These are phyloP conservation scores for Heterotilapia buettikoferi DNA, from an alignment of 2,113 vertebrate genomes.

Conservation along the genomic window DNA sequence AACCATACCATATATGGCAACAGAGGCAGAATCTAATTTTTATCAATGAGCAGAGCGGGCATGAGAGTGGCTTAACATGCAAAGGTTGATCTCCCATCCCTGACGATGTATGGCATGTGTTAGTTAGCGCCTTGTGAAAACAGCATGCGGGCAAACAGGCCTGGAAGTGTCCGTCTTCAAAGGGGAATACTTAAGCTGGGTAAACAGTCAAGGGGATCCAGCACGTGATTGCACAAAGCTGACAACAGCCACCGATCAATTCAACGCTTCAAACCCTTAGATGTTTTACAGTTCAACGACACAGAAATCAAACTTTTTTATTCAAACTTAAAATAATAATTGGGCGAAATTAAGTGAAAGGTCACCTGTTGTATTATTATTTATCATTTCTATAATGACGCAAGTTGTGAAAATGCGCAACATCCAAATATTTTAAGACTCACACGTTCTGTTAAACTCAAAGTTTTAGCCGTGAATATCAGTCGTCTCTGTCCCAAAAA, in stretches of 20 bases:
- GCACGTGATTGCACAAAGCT: slow-evolving; percentile 2
- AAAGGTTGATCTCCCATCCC: slow-evolving; percentile 47
- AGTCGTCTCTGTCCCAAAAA: slow-evolving; percentile 2
- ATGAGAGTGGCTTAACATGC: slow-evolving; percentile 49
- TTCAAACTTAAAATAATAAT: not conserved
- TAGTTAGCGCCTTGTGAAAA: slow-evolving; percentile 25
- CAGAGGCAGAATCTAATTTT: slow-evolving; percentile 91
- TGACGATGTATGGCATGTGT: slow-evolving; percentile 3
- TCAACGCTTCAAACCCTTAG: not conserved
- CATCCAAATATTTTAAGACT: not conserved
- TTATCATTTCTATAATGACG: not conserved
- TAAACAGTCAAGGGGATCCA: slow-evolving; percentile 19
- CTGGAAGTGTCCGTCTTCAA: slow-evolving; percentile 20
- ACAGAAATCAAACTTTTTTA: not conserved
- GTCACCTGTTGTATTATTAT: not conserved
- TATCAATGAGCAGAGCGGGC: slow-evolving; percentile 85
- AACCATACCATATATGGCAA: slow-evolving; percentile 98
- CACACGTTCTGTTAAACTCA: not conserved
- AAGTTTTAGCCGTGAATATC: not conserved
- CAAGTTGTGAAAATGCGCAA: not conserved
- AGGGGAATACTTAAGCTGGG: slow-evolving; percentile 15
- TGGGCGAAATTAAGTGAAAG: not conserved
- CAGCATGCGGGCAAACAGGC: slow-evolving; percentile 1
- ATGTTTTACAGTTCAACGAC: not conserved
- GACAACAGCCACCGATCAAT: not conserved